phyloP scores from a whole-genome alignment of 2,797 vertebrate species.

The Manis pentadactyla region DNA sequence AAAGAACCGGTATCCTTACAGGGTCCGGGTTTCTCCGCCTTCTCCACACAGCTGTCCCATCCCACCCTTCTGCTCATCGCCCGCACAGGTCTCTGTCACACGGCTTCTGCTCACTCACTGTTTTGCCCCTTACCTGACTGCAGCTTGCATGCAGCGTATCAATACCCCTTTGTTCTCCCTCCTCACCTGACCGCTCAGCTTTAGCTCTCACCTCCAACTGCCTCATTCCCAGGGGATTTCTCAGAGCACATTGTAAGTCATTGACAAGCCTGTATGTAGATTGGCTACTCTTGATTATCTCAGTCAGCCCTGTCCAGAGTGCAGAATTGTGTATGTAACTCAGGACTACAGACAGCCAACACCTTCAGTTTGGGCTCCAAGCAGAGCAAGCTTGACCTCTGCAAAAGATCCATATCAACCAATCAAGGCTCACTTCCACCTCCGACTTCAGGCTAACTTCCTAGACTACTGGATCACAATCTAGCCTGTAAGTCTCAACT shows the following conservation, averaged over 20 bases:
- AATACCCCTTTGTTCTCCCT: not conserved
- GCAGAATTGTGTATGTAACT: fast-evolving
- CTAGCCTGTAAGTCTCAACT: not conserved
- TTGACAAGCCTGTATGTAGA: not conserved
- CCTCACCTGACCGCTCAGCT: not conserved
- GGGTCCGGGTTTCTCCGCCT: not conserved
- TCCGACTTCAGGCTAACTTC: not conserved
- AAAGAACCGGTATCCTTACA: not conserved
- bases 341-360: not conserved
- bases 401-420: not conserved
- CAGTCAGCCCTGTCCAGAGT: not conserved
- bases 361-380: not conserved
- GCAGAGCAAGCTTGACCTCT: not conserved
- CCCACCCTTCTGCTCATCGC: not conserved
- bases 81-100: fast-evolving
- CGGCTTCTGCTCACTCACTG: not conserved
- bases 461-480: not conserved
- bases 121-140: not conserved
- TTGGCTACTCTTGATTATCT: not conserved
- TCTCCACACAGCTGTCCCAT: fast-evolving
- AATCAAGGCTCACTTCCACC: not conserved
- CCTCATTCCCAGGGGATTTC: not conserved
- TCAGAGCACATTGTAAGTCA: not conserved
- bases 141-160: not conserved
- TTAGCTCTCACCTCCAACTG: not conserved